Evolutionary conservation across 1,140 invertebrate genomes (phyloP).

Genomic region (Eumaeus atala): DNA sequence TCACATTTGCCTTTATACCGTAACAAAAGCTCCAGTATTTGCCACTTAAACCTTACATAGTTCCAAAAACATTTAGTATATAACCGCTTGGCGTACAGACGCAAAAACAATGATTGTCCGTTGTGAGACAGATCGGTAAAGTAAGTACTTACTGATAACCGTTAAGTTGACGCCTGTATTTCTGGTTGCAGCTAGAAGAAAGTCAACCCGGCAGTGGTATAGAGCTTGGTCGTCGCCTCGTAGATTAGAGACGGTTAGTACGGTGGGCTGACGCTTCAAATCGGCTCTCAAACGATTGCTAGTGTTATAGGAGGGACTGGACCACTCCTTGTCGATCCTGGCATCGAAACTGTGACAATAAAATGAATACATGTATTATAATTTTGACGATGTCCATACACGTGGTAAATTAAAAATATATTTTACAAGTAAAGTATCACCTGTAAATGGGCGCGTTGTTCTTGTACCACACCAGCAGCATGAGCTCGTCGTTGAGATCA

Average conservation of each 20-base stretch:
- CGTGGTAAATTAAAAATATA: neutral
- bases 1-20: too few species aligned
- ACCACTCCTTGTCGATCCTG: conserved; percentile 67
- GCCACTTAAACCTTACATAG: too few species aligned
- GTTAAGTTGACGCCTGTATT: conserved; percentile 83
- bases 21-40: too few species aligned
- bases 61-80: too few species aligned
- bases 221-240: conserved; percentile 78
- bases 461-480: conserved; percentile 84
- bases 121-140: too few species aligned
- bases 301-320: conserved; percentile 64
- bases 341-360: conserved; percentile 57
- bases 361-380: neutral
- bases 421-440: conserved; percentile 38
- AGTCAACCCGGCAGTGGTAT: conserved; percentile 86
- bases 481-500: conserved; percentile 76
- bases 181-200: conserved; percentile 80
- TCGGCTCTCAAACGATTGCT: conserved; percentile 75
- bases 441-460: conserved; percentile 75
- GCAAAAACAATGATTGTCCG: too few species aligned
- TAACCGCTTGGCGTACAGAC: too few species aligned
- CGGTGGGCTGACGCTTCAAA: conserved; percentile 70
- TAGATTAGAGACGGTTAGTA: conserved; percentile 74
- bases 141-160: conserved; percentile 79
- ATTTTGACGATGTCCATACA: neutral